Evolutionary conservation across 2,797 vertebrate genomes (phyloP).

Genomic region (Molossus molossus): DNA sequence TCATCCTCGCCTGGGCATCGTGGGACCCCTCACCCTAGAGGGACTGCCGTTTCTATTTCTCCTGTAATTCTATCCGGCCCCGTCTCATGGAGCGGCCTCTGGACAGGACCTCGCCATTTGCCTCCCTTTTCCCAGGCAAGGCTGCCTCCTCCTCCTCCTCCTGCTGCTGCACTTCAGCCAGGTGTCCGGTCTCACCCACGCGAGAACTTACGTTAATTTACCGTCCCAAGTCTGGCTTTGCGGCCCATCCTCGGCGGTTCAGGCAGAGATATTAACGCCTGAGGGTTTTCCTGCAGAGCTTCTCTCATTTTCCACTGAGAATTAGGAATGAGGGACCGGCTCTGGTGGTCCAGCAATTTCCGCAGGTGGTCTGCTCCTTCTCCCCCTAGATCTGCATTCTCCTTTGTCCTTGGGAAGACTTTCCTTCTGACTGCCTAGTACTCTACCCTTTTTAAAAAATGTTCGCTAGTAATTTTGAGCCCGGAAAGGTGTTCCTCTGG

Average conservation of each 20-base stretch:
- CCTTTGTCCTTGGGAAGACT: background rate
- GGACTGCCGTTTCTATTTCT: background rate
- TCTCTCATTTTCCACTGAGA: slow-evolving; percentile 49
- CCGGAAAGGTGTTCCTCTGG: background rate
- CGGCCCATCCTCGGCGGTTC: background rate
- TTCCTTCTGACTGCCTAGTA: background rate
- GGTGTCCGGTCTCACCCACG: background rate
- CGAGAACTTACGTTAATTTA: background rate
- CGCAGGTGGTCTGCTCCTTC: background rate
- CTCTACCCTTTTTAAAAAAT: background rate
- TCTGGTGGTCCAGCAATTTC: background rate
- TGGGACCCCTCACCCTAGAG: background rate
- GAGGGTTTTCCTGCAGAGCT: background rate
- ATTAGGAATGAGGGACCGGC: background rate
- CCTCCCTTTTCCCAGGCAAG: background rate
- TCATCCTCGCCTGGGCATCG: fast-evolving
- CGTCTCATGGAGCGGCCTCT: background rate
- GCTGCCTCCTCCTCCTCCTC: background rate
- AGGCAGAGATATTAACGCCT: background rate
- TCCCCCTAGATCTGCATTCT: background rate
- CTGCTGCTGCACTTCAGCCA: background rate
- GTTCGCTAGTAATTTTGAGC: background rate
- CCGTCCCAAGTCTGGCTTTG: background rate
- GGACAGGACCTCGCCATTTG: background rate
- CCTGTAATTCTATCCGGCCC: background rate